A percentile compares a stretch with the other conserved stretches of the same genome.
phyloP scores from a whole-genome alignment of 2,113 vertebrate species.

The Prionailurus viverrinus region DNA sequence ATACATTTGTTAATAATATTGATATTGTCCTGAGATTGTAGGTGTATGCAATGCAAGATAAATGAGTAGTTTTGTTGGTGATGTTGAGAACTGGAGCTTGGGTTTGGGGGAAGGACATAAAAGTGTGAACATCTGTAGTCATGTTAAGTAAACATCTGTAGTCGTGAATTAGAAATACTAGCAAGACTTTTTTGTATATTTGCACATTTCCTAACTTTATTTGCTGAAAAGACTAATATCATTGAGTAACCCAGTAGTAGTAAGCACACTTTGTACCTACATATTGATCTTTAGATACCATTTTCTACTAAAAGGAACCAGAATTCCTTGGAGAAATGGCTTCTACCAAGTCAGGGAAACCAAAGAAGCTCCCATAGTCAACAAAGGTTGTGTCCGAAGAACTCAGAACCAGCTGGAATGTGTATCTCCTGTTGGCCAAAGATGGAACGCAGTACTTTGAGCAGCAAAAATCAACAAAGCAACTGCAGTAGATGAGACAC shows the following conservation, averaged over 20 bases:
- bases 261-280: background rate
- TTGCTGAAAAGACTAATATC: background rate
- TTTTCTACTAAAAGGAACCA: background rate
- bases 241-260: background rate
- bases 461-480: background rate
- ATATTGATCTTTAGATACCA: background rate
- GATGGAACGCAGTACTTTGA: background rate
- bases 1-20: background rate
- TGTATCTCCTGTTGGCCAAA: background rate
- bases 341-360: background rate
- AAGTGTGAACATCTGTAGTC: background rate
- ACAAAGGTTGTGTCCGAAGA: background rate
- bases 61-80: background rate
- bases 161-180: background rate
- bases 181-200: background rate
- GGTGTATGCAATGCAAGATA: background rate
- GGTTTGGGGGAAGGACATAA: background rate
- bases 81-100: background rate
- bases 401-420: background rate
- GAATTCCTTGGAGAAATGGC: background rate
- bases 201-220: background rate
- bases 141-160: background rate
- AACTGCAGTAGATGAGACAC: background rate
- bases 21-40: background rate
- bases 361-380: background rate